Base-by-base conservation (phyloP, 1,140 invertebrate species). In the Camponotus vicinus region DNA sequence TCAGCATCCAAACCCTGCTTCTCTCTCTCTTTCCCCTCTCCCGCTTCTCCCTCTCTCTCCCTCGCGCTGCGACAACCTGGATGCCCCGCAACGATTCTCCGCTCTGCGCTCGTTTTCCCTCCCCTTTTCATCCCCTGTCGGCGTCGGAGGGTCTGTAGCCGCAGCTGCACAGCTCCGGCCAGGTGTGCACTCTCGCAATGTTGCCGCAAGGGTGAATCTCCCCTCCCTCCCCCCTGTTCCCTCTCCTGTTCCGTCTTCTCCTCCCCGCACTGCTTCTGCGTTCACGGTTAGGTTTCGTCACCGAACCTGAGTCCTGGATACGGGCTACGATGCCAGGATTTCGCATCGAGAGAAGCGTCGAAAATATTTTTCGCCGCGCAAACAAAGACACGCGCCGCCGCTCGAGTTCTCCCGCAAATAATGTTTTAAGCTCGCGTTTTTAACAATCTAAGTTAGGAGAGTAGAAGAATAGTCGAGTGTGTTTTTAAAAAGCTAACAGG, bases 141-240 rank as follows among this genome's bases (percentile, higher is more conserved):
- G 83, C 70, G 85, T 88, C 90, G 88, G 92, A 92, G 93, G 93
- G 91, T 83, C 92, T 91, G 79, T 86, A 87, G 89, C 86, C 93
- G 94, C 94, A 94, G 93, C 94, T 94, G 93, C 93, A 90, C 89
- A 82, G 88, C 91, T 91, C 76, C 90, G 92, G 91, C 94, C 94
- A 95, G 94, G 94, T 95, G 94, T 93, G 93, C 91, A 90, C 90
- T 93, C 92, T 92, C 90, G 92, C 92, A 91, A 92, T 91, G 91
- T 93, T 93, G 89, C 93, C 92, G 90, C 88, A 93, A 88, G 92
- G 92, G 92, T 92, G 89, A 82, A 71, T 84, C 71, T 80, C 78
- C 42, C 75, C 37, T 27, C 73, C 55, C 9, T 57, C 55, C 37
- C 61, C 77, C 37, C 18, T 52, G 15, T 34, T 5, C 52, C n/a